These are phyloP conservation scores for Oreochromis tanganicae DNA, from an alignment of 2,113 vertebrate genomes.

Conservation along the genomic window DNA sequence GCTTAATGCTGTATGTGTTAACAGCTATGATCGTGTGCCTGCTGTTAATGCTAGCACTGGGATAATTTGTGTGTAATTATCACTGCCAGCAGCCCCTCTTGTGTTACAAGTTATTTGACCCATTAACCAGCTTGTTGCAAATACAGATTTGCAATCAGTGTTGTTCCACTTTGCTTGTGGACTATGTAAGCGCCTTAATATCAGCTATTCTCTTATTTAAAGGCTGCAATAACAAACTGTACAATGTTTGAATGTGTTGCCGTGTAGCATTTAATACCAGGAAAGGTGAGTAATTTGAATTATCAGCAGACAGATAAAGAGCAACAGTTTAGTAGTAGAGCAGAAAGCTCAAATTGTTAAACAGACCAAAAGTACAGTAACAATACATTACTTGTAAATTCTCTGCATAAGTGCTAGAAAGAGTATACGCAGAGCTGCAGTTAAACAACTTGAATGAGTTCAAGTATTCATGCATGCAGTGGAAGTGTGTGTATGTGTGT, in stretches of 20 bases:
- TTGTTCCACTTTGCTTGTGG: background rate
- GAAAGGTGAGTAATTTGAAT: background rate
- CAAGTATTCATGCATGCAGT: slow-evolving; percentile 3
- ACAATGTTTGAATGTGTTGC: background rate
- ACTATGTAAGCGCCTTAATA: slow-evolving; percentile 5
- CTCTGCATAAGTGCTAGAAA: slow-evolving; percentile 6
- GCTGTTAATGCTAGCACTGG: background rate
- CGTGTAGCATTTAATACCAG: background rate
- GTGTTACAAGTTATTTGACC: background rate
- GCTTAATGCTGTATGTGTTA: background rate
- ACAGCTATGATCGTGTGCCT: background rate
- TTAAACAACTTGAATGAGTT: slow-evolving; percentile 36
- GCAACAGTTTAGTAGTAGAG: background rate
- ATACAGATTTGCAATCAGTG: background rate
- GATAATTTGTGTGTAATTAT: background rate
- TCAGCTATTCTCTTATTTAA: background rate
- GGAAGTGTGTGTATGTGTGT: slow-evolving; percentile 18
- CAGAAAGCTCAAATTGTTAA: background rate
- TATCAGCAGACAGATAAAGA: background rate
- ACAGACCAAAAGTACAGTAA: background rate
- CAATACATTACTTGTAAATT: background rate
- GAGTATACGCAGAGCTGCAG: background rate
- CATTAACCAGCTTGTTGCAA: background rate
- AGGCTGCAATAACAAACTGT: background rate
- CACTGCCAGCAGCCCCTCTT: background rate